Evolutionary conservation across 2,113 vertebrate species (phyloP).

Genomic region (Megalops atlanticus): DNA sequence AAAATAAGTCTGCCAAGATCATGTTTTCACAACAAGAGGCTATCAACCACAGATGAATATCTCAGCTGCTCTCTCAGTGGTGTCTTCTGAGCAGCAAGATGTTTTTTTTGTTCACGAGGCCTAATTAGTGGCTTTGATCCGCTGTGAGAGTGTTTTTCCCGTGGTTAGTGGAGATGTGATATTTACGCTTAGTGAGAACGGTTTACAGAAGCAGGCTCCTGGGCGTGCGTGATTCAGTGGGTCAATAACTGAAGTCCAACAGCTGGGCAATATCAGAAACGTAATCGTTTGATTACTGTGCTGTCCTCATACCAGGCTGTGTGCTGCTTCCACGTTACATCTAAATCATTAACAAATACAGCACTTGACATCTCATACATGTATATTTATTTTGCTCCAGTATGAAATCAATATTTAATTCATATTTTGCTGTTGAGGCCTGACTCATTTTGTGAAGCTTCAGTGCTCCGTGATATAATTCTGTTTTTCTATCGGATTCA

Average conservation of each 20-base stretch:
- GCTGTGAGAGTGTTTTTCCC: not conserved
- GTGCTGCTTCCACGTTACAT: not conserved
- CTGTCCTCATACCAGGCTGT: not conserved
- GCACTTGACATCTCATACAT: not conserved
- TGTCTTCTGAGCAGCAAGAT: not conserved
- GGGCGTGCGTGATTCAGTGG: not conserved
- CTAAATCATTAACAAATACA: not conserved
- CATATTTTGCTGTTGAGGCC: conserved; percentile 2
- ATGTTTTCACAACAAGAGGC: conserved; percentile 44
- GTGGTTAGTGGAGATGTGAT: not conserved
- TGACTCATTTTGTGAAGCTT: not conserved
- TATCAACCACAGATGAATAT: not conserved
- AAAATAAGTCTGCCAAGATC: conserved; percentile 45
- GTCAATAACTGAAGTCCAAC: not conserved
- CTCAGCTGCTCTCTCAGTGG: not conserved
- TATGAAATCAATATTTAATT: not conserved
- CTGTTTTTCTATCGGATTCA: not conserved
- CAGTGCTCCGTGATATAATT: not conserved
- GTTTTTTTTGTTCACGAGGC: not conserved
- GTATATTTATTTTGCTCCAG: not conserved
- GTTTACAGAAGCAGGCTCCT: not conserved
- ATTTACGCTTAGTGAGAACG: not conserved
- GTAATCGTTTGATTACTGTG: not conserved
- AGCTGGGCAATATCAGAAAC: not conserved
- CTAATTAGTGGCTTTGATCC: not conserved